Percentiles rank a stretch among this genome's conserved stretches.
Conservation (phyloP, 2,113 vertebrate species). For the Protobothrops mucrosquamatus region DNA sequence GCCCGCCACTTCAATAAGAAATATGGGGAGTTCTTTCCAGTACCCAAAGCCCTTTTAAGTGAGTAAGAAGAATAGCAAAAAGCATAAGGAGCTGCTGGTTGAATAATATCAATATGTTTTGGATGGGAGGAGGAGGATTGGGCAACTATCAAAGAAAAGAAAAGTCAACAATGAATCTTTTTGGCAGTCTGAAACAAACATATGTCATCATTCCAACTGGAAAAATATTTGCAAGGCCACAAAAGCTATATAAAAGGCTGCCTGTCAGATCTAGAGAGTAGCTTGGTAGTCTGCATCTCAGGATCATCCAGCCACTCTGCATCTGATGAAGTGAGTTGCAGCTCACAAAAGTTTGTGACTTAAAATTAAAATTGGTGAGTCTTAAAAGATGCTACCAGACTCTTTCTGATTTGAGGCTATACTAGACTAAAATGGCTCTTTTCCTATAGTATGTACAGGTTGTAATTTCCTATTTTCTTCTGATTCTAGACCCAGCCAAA, state of each 20-base stretch:
- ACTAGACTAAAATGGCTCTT: background rate
- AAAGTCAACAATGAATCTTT: constrained; percentile 4
- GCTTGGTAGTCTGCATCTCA: background rate
- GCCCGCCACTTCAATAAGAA: constrained; percentile 88
- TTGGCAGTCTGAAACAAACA: constrained; percentile 2
- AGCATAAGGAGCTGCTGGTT: background rate
- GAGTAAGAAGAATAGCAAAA: constrained; percentile 55
- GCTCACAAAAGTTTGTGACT: background rate
- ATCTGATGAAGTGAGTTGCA: background rate
- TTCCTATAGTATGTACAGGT: background rate
- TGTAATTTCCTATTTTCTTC: background rate
- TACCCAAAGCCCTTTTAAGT: constrained; percentile 83
- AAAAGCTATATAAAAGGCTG: background rate
- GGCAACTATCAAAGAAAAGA: background rate
- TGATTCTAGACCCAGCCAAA: constrained; percentile 73
- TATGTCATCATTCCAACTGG: background rate
- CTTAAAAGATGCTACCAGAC: background rate
- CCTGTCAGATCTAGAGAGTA: background rate
- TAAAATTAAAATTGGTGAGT: background rate
- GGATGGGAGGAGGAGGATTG: background rate
- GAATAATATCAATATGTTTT: background rate
- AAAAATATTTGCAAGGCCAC: background rate
- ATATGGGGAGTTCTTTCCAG: constrained; percentile 86
- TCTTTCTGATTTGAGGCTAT: background rate
- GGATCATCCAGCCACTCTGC: background rate